phyloP scores from a whole-genome alignment of 2,113 vertebrate species.

The Paradisaea rubra region DNA sequence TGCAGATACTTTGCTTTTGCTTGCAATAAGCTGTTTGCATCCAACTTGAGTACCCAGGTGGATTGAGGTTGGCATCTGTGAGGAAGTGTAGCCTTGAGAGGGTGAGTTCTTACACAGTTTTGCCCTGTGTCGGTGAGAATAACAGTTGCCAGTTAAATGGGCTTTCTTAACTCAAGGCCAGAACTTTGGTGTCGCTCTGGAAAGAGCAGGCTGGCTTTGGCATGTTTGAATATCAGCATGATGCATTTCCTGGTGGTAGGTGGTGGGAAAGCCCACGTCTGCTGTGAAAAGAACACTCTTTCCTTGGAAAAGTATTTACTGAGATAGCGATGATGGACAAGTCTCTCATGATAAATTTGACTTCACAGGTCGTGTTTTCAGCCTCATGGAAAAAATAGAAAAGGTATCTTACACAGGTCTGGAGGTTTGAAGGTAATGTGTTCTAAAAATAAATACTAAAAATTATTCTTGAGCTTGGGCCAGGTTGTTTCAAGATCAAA shows the following conservation, averaged over 20 bases:
- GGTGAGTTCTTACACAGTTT: not conserved
- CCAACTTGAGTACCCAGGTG: not conserved
- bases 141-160: not conserved
- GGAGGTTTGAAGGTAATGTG: slow-evolving; percentile 14
- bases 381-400: not conserved
- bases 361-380: not conserved
- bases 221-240: not conserved
- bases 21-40: not conserved
- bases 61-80: not conserved
- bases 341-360: not conserved
- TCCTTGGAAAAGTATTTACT: slow-evolving; percentile 16
- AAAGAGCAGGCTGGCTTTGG: slow-evolving; percentile 43
- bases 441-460: slow-evolving; percentile 21
- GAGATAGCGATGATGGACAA: slow-evolving; percentile 28
- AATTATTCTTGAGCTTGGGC: not conserved
- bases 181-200: not conserved
- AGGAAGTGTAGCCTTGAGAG: not conserved
- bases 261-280: slow-evolving; percentile 33
- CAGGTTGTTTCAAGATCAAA: slow-evolving; percentile 34
- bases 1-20: not conserved
- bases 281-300: not conserved
- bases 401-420: not conserved
- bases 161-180: slow-evolving; percentile 1
- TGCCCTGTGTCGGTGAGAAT: not conserved
- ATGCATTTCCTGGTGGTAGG: not conserved